Evolutionary conservation across 2,113 vertebrate genomes (phyloP).

Genomic region (Sphyrna mokarran): DNA sequence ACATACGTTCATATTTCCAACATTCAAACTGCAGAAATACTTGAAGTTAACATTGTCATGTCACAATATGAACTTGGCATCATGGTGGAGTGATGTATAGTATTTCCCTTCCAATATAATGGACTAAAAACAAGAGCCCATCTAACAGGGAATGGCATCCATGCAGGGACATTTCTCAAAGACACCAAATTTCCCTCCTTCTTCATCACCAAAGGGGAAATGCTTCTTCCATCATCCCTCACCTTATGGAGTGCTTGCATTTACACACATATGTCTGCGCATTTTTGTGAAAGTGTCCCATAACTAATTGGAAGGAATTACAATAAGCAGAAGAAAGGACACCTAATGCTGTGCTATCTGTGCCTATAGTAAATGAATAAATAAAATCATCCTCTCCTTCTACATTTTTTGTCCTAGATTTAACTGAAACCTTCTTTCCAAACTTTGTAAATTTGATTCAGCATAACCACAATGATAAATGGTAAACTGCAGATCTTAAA

Average conservation of each 20-base stretch:
- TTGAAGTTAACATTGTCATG: not conserved
- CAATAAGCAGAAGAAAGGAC: not conserved
- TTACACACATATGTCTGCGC: not conserved
- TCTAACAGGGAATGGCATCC: not conserved
- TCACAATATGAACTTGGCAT: not conserved
- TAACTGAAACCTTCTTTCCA: not conserved
- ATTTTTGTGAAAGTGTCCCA: not conserved
- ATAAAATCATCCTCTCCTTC: not conserved
- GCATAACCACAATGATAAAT: constrained; percentile 6
- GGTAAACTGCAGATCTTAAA: constrained; percentile 21
- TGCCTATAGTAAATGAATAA: not conserved
- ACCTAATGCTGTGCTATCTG: not conserved
- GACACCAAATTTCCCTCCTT: not conserved
- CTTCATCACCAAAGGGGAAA: not conserved
- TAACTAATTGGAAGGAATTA: not conserved
- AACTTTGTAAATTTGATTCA: constrained; percentile 24
- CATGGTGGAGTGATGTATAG: not conserved
- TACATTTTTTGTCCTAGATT: not conserved
- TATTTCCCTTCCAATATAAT: not conserved
- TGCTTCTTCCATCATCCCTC: not conserved
- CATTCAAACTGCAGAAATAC: not conserved
- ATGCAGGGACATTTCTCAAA: not conserved
- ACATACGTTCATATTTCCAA: not conserved
- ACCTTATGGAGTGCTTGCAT: not conserved
- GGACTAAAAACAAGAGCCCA: not conserved